phyloP scores from a whole-genome alignment of 2,797 vertebrate genomes.

The Falco concolor region DNA sequence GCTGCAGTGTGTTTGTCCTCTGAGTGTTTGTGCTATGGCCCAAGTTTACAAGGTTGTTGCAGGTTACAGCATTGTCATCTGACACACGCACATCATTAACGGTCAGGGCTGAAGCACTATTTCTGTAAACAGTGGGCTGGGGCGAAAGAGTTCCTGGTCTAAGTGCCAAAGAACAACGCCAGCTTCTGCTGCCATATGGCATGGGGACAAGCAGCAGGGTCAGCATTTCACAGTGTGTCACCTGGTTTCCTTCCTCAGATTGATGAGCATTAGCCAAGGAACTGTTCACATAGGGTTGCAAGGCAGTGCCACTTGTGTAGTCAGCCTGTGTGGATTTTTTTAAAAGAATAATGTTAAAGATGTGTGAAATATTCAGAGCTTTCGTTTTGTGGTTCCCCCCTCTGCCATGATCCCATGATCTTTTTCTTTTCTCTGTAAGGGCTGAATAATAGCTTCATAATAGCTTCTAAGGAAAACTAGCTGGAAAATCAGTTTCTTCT shows the following conservation, averaged over 20 bases:
- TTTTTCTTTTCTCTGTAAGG: background rate
- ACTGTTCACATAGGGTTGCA: background rate
- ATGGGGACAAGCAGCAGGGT: constrained; percentile 17
- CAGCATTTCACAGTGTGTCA: background rate
- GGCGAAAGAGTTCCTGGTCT: background rate
- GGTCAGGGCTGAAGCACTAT: background rate
- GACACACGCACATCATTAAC: background rate
- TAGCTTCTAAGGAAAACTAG: background rate
- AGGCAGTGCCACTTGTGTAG: background rate
- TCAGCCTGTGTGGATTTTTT: background rate
- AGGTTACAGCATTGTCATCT: background rate
- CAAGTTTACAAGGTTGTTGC: background rate
- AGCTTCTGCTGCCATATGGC: constrained; percentile 47
- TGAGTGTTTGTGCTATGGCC: background rate
- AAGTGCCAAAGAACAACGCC: background rate
- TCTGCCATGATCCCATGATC: no score
- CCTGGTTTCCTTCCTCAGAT: background rate
- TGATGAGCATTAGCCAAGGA: background rate
- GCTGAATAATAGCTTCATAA: background rate
- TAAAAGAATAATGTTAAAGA: background rate
- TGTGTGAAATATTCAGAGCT: background rate
- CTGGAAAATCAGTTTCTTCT: background rate
- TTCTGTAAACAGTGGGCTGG: background rate
- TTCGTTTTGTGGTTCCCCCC: background rate
- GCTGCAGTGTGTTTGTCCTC: background rate